Evolutionary conservation across 2,113 vertebrate species (phyloP).

Genomic region (Tetrax tetrax): DNA sequence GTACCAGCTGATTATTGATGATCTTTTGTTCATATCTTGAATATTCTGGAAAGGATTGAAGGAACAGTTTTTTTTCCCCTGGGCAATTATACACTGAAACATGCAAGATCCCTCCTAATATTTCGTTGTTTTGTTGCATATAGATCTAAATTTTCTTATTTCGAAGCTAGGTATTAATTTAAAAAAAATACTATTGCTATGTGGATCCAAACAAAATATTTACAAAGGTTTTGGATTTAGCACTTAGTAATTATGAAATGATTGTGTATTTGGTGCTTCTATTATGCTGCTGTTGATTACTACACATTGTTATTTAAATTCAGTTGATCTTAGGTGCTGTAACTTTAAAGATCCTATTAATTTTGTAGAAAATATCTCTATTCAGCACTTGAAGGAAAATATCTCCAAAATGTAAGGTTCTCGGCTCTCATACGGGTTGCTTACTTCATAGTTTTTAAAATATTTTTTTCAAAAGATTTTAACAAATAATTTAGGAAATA

Average conservation of each 20-base stretch:
- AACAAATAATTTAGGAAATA: neutral
- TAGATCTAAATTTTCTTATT: neutral
- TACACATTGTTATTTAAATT: neutral
- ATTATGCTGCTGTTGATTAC: neutral
- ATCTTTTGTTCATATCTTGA: neutral
- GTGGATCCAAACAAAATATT: neutral
- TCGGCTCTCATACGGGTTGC: neutral
- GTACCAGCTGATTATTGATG: neutral
- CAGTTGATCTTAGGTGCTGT: neutral
- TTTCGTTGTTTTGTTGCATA: neutral
- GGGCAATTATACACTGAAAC: neutral
- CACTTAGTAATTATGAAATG: neutral
- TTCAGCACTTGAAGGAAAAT: neutral
- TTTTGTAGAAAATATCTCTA: neutral
- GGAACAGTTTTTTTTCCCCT: accelerated
- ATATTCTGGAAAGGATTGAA: neutral
- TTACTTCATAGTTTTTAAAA: neutral
- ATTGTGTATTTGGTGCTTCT: neutral
- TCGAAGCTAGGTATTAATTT: neutral
- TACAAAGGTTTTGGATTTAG: neutral
- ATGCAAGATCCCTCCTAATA: neutral
- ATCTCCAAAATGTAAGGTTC: neutral
- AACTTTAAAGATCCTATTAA: neutral
- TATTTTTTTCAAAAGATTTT: neutral
- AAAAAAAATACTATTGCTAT: neutral